phyloP scores from a whole-genome alignment of 2,888 invertebrate genomes.

The Diarsia mendica region DNA sequence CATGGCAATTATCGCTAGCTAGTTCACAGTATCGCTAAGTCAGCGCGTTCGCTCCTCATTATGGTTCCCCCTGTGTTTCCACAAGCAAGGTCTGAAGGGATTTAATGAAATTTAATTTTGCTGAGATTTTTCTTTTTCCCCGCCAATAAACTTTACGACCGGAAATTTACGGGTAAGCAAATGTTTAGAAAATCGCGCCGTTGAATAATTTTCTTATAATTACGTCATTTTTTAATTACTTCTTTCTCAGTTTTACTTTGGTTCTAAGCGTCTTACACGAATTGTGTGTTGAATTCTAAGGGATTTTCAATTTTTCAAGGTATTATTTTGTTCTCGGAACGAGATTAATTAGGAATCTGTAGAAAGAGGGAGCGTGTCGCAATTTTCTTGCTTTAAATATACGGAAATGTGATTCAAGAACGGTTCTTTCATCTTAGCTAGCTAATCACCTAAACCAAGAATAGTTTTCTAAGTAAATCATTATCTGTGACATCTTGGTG shows the following conservation, averaged over 20 bases:
- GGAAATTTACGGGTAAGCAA: conserved; percentile 69
- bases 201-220: conserved; percentile 63
- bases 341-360: not conserved
- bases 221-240: conserved; percentile 65
- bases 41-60: conserved; percentile 3
- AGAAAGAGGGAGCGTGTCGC: not conserved
- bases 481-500: not conserved
- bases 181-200: conserved; percentile 64
- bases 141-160: conserved; percentile 67
- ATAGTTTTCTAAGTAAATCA: not conserved
- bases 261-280: conserved; percentile 31
- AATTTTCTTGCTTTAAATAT: not conserved
- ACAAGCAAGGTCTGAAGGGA: conserved; percentile 60
- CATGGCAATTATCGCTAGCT: no score
- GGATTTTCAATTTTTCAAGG: conserved; percentile 14
- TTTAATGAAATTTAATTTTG: conserved; percentile 71
- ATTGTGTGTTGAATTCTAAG: conserved; percentile 19
- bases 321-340: not conserved
- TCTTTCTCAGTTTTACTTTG: conserved; percentile 18
- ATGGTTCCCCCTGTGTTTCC: conserved; percentile 53
- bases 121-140: conserved; percentile 65
- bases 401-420: not conserved
- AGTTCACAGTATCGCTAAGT: not conserved
- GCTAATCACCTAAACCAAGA: not conserved
- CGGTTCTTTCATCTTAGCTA: not conserved